phyloP scores from a whole-genome alignment of 2,797 vertebrate species.

The Pangasius sanitwongsei region DNA sequence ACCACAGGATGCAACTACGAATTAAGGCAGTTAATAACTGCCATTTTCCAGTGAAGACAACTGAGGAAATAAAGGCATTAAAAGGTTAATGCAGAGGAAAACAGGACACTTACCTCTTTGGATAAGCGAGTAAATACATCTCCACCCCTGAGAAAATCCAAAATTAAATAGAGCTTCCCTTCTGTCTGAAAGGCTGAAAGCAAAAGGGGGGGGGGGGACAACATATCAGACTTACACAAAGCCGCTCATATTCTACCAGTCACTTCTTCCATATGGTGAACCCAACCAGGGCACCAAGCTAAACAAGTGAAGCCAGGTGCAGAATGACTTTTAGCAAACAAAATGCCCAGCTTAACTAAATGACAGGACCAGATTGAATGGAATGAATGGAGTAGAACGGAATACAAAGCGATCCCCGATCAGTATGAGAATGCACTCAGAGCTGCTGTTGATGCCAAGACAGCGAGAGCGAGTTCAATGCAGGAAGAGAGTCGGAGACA shows the following conservation, averaged over 20 bases:
- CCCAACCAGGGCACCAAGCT: conserved; percentile 14
- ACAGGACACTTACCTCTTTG: conserved; percentile 91
- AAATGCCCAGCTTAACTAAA: conserved; percentile 24
- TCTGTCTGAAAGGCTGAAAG: conserved; percentile 95
- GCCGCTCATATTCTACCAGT: background rate
- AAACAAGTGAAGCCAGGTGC: conserved; percentile 5
- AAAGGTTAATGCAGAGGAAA: conserved; percentile 46
- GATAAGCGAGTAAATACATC: conserved; percentile 99
- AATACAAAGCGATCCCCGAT: conserved; percentile 6
- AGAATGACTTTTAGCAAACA: conserved; percentile 30
- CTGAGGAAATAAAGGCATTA: background rate
- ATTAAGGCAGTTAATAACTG: background rate
- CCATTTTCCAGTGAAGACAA: background rate
- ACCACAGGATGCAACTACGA: background rate
- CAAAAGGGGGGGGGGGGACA: conserved; percentile 28
- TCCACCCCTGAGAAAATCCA: conserved; percentile 99
- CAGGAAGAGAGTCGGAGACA: background rate
- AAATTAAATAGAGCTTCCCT: conserved; percentile 99
- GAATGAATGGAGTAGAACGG: background rate
- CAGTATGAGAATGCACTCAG: background rate
- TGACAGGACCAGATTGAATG: background rate
- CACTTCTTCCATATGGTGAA: conserved; percentile 1
- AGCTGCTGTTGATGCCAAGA: background rate
- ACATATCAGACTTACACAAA: background rate
- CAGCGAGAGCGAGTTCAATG: background rate